phyloP scores from a whole-genome alignment of 2,797 vertebrate genomes.

The Karalla daura region DNA sequence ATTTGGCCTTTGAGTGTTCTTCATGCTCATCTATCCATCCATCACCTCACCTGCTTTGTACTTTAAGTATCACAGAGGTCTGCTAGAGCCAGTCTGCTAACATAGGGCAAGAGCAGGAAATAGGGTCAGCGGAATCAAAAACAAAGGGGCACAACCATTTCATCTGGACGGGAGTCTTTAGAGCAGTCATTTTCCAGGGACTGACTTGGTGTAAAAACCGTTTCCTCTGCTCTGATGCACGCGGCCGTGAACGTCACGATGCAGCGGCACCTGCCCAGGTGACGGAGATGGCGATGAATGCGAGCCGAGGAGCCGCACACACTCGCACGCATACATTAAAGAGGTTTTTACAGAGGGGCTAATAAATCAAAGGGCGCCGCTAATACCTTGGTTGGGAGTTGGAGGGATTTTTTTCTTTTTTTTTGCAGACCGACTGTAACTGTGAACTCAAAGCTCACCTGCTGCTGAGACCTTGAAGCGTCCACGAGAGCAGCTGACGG shows the following conservation, averaged over 20 bases:
- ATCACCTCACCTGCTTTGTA: too few relatives aligned
- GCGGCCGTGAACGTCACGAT: not conserved
- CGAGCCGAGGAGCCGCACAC: not conserved
- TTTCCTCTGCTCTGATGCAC: not conserved
- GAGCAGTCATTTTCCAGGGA: too few relatives aligned
- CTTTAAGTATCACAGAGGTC: too few relatives aligned
- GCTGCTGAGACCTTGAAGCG: constrained; percentile 18
- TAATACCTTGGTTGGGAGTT: not conserved
- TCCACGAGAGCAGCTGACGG: not conserved
- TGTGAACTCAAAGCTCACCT: constrained; percentile 9
- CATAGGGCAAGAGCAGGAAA: too few relatives aligned
- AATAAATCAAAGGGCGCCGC: constrained; percentile 22
- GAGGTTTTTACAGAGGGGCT: constrained; percentile 2
- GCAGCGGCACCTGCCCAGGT: not conserved
- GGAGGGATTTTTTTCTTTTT: constrained; percentile 1
- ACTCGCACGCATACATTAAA: not conserved
- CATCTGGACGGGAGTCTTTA: too few relatives aligned
- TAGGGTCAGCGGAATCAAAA: too few relatives aligned
- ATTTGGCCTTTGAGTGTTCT: too few relatives aligned
- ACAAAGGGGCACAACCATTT: too few relatives aligned
- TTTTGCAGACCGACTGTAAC: not conserved
- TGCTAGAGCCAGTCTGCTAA: too few relatives aligned
- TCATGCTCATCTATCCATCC: too few relatives aligned
- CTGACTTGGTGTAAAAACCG: too few relatives aligned
- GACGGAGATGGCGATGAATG: not conserved